Percentiles rank a stretch among this genome's conserved stretches.
These are phyloP conservation scores for Phainopepla nitens DNA, from an alignment of 2,113 vertebrate genomes.

Conservation along the genomic window DNA sequence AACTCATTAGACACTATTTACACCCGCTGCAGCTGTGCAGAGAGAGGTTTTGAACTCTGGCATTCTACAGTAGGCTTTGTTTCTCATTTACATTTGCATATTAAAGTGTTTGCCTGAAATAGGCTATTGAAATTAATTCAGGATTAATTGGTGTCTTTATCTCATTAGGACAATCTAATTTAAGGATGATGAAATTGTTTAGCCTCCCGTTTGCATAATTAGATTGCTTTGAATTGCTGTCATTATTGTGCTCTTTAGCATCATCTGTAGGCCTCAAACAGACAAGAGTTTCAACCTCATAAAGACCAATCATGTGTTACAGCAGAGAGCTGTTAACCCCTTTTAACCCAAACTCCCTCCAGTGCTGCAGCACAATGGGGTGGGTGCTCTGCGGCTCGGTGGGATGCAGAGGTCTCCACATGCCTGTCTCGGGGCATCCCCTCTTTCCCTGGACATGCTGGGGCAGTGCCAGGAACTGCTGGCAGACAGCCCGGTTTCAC, in stretches of 20 bases:
- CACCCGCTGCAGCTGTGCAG: conserved; percentile 80
- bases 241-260: conserved; percentile 99
- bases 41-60: conserved; percentile 86
- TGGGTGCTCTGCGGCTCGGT: not conserved
- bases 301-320: conserved; percentile 94
- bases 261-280: conserved; percentile 89
- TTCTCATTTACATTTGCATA: conserved; percentile 94
- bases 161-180: conserved; percentile 99
- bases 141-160: conserved; percentile 99
- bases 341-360: conserved; percentile 73
- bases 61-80: conserved; percentile 87
- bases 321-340: conserved; percentile 82
- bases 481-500: not conserved
- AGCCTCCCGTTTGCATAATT: conserved; percentile 98
- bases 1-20: conserved; percentile 82
- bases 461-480: not conserved
- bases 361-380: conserved; percentile 29
- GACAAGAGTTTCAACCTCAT: conserved; percentile 93
- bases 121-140: conserved; percentile 96
- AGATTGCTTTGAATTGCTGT: conserved; percentile 98
- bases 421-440: not conserved
- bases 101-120: conserved; percentile 97
- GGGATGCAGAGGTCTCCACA: not conserved
- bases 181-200: conserved; percentile 99
- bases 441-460: not conserved